These are phyloP conservation scores for Drusus annulatus DNA, from an alignment of 1,140 invertebrate genomes.

Conservation along the genomic window DNA sequence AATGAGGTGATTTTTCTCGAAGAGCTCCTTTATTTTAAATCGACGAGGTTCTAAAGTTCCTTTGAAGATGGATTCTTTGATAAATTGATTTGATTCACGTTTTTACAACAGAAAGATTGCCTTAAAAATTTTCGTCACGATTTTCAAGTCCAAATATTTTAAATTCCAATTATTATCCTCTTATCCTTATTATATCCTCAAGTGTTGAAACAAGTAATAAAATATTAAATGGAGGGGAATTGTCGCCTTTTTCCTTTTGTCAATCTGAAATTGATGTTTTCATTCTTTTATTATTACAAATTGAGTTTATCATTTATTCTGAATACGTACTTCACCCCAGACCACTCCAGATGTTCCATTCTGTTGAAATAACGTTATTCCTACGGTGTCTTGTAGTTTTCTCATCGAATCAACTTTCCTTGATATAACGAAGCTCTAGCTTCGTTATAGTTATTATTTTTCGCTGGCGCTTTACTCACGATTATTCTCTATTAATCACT, in stretches of 20 bases:
- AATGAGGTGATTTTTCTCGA: conserved; percentile 43
- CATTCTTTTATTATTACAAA: neutral
- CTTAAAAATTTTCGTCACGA: neutral
- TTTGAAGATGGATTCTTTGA: conserved; percentile 37
- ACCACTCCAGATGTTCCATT: neutral
- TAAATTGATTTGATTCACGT: conserved; percentile 38
- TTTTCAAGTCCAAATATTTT: conserved; percentile 21
- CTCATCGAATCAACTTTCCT: neutral
- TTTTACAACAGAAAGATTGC: conserved; percentile 24
- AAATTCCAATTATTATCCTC: conserved; percentile 3
- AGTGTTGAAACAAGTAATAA: conserved; percentile 3
- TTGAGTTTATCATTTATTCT: neutral
- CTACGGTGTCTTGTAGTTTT: neutral
- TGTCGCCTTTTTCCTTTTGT: neutral
- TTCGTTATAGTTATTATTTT: no score
- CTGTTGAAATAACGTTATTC: neutral
- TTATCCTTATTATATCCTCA: neutral
- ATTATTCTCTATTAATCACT: no score
- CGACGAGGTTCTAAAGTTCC: conserved; percentile 20
- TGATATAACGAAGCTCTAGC: neutral
- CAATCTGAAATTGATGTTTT: conserved; percentile 3
- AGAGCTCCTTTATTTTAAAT: conserved; percentile 40
- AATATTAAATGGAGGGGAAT: neutral
- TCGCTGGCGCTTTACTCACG: no score
- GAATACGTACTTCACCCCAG: neutral